Evolutionary conservation across 1,140 invertebrate genomes (phyloP).

Genomic region (Zaprionus inermis): DNA sequence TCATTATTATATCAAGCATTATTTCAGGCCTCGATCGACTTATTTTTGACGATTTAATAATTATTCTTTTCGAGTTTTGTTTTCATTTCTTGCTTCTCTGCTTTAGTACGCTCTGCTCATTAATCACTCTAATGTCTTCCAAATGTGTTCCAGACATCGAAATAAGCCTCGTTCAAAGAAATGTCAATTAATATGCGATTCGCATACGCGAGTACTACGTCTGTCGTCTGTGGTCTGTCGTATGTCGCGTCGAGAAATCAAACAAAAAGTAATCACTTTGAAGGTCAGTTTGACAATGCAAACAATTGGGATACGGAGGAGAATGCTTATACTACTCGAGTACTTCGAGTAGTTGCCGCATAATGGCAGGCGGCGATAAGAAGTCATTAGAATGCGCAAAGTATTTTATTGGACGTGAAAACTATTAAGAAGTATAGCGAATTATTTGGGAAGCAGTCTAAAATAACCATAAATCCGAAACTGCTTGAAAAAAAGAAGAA

Average conservation of each 20-base stretch:
- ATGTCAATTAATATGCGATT: slow-evolving; percentile 70
- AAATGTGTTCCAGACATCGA: slow-evolving; percentile 33
- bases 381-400: slow-evolving; percentile 72
- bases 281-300: slow-evolving; percentile 55
- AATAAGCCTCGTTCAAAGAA: slow-evolving; percentile 30
- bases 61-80: slow-evolving; percentile 15
- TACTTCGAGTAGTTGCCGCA: slow-evolving; percentile 56
- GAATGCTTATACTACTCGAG: slow-evolving; percentile 13
- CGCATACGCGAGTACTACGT: slow-evolving; percentile 44
- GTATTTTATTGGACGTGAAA: slow-evolving; percentile 53
- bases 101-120: slow-evolving; percentile 36
- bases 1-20: not conserved
- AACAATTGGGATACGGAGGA: slow-evolving; percentile 1
- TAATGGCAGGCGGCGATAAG: slow-evolving; percentile 45
- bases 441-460: slow-evolving; percentile 25
- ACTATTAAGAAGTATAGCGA: slow-evolving; percentile 47
- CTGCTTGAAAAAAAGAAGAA: not conserved
- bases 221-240: no score
- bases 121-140: slow-evolving; percentile 63
- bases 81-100: slow-evolving; percentile 17
- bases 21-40: not conserved
- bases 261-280: slow-evolving; percentile 52
- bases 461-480: slow-evolving; percentile 54
- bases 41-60: not conserved
- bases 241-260: slow-evolving; percentile 32